phyloP scores from a whole-genome alignment of 2,113 vertebrate species.

The Naja naja region DNA sequence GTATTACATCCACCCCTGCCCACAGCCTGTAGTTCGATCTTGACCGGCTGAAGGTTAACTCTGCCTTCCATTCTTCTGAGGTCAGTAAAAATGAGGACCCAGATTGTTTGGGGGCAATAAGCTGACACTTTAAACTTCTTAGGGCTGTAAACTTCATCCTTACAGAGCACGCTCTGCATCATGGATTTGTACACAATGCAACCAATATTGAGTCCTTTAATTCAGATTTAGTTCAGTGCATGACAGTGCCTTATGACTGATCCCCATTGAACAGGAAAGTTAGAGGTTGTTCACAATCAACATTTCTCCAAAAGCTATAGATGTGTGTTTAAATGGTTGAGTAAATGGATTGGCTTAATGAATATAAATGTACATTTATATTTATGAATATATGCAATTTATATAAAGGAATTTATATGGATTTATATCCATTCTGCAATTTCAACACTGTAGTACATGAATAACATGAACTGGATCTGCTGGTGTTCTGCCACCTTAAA shows the following conservation, averaged over 20 bases:
- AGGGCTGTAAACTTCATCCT: neutral
- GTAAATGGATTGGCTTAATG: neutral
- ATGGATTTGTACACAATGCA: neutral
- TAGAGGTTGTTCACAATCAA: too few species aligned
- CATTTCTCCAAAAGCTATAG: neutral
- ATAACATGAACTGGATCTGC: slow-evolving; percentile 20
- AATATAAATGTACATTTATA: neutral
- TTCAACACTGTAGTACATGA: slow-evolving; percentile 20
- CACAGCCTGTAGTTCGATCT: too few species aligned
- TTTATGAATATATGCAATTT: neutral
- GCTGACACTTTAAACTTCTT: too few species aligned
- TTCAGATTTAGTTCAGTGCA: neutral
- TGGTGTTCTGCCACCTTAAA: slow-evolving; percentile 41
- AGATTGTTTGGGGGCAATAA: too few species aligned
- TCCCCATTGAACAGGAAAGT: neutral
- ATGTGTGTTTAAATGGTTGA: neutral
- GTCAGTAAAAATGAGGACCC: too few species aligned
- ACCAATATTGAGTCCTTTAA: neutral
- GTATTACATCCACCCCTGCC: too few species aligned
- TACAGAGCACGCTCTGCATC: neutral
- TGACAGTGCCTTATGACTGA: too few species aligned
- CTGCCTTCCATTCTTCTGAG: too few species aligned
- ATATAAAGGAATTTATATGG: too few species aligned
- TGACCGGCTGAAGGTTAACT: too few species aligned
- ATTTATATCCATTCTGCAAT: neutral